These are phyloP conservation scores for Aptenodytes forsteri DNA, from an alignment of 2,113 vertebrate genomes.

Conservation along the genomic window DNA sequence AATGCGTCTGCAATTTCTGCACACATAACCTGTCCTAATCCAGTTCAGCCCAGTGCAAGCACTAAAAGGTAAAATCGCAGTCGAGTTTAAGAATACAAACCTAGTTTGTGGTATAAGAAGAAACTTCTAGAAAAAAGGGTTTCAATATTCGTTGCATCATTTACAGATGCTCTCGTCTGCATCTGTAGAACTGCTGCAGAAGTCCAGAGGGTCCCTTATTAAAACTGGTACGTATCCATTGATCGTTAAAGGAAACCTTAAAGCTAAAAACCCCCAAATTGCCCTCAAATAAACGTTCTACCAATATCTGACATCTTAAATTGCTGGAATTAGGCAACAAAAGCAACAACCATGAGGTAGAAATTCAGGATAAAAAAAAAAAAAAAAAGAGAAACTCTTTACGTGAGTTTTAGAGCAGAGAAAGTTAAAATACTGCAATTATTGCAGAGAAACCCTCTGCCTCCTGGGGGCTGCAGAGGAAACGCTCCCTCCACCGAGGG, in stretches of 20 bases:
- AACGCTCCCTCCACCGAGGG: accelerated
- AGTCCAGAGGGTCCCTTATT: neutral
- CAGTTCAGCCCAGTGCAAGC: neutral
- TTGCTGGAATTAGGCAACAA: neutral
- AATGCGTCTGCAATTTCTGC: neutral
- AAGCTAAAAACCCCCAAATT: neutral
- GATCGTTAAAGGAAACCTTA: neutral
- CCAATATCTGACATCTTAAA: neutral
- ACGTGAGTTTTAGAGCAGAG: neutral
- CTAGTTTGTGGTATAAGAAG: neutral
- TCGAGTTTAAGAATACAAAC: neutral
- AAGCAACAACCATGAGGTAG: neutral
- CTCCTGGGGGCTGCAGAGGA: neutral
- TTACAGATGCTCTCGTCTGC: neutral
- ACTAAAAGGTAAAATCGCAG: neutral
- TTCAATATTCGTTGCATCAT: neutral
- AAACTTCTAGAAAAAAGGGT: neutral
- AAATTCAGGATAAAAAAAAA: neutral
- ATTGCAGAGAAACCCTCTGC: neutral
- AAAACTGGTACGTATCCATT: neutral
- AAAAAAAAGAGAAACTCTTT: neutral
- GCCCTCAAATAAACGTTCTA: neutral
- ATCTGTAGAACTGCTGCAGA: neutral
- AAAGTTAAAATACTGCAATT: neutral
- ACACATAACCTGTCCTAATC: too few relatives aligned